Conservation (phyloP, 2,113 vertebrate species). For the Bucco capensis region DNA sequence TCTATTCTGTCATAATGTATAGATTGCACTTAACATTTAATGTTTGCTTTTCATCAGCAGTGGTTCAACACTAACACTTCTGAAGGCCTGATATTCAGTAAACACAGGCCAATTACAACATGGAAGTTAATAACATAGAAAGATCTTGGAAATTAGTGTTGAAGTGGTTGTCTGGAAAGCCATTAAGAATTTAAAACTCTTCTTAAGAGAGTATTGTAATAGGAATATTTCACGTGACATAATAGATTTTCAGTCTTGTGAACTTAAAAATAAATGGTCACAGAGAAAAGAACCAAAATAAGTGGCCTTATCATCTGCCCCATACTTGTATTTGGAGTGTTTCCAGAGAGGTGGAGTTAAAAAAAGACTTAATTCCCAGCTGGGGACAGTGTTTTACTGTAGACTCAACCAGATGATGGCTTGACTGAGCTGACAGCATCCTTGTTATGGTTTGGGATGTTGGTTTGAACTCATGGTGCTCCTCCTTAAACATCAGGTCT, state of each 20-base stretch:
- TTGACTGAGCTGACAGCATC: neutral
- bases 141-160: neutral
- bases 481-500: neutral
- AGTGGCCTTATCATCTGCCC: fast-evolving
- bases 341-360: neutral
- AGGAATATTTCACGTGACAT: neutral
- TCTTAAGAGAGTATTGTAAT: neutral
- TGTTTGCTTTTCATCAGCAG: neutral
- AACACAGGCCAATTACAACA: fast-evolving
- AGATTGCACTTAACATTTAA: neutral
- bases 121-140: no score
- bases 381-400: neutral
- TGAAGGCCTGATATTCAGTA: neutral
- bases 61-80: neutral
- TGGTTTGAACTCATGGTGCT: neutral
- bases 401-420: fast-evolving
- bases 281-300: neutral
- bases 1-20: fast-evolving
- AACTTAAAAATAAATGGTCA: neutral
- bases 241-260: neutral
- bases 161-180: neutral
- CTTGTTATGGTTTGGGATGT: neutral
- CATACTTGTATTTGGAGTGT: fast-evolving
- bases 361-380: neutral
- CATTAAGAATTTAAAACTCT: no score